Evolutionary conservation across 2,113 vertebrate species (phyloP), one percentile per base, ranked within the genome.

Genomic region (Lampris megalopsis): DNA sequence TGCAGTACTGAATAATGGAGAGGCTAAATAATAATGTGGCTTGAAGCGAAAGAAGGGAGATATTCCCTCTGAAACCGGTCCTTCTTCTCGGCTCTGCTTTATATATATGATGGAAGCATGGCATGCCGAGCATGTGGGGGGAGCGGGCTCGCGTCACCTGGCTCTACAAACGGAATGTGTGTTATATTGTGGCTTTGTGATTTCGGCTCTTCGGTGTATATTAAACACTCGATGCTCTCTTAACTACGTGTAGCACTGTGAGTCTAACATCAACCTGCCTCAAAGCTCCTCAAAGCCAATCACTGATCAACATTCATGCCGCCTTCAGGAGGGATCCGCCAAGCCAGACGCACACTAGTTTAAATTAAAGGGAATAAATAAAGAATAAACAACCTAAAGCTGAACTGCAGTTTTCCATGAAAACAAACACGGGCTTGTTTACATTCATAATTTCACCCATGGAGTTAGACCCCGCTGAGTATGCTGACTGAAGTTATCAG

Each of bases 131-230:
- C 40, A 68, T 64, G 42, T 73, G 81, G 70, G 70, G 24, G 81
- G 82, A 79, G 71, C 58, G 60, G 69, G 54, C 66, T 90, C 84
- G 90, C 70, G 91, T 93, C 87, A 92, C 91, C 89, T 92, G 91
- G 86, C 87, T 92, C 90, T 58, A 75, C 41, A 8, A 83, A 75
- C 86, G 83, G 73, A 79, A 47, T 88, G 89, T 90, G 81, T 65
- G 87, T 86, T 92, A 85, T 87, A 86, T 77, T 86, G 89, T 86
- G 90, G 86, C 92, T 92, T 89, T 90, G 89, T 90, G 91, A 90
- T 91, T 92, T 92, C 83, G 91, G 88, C 77, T 87, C 85, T 92
- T 79, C 90, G 75, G 77, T 93, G 82, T 89, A 90, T 76, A 92
- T 92, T 92, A 90, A 93, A 92, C 88, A 92, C 88, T 90, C 85